Evolutionary conservation across 1,140 invertebrate genomes (phyloP).

Genomic region (Armadillidium nasatum): DNA sequence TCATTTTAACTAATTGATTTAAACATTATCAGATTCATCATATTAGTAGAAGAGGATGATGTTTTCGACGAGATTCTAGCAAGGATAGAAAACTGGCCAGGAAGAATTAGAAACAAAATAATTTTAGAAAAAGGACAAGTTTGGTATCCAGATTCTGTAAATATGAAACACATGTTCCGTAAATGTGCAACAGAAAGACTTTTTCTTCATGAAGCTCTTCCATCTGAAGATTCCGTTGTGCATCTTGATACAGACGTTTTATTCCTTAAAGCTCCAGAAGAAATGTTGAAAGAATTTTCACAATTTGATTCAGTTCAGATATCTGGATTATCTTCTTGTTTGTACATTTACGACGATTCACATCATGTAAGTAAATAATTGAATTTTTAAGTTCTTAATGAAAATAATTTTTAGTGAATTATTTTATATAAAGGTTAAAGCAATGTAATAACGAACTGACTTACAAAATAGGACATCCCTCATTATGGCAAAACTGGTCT

Average conservation of each 20-base stretch:
- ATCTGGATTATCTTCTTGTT: slow-evolving; percentile 37
- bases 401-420: no score
- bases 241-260: slow-evolving; percentile 40
- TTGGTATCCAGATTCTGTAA: slow-evolving; percentile 33
- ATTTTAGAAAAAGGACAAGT: slow-evolving; percentile 28
- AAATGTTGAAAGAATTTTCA: slow-evolving; percentile 32
- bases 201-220: slow-evolving; percentile 39
- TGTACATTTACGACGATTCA: no score
- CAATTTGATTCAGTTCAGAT: slow-evolving; percentile 30
- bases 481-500: slow-evolving; percentile 36
- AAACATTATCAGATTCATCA: no score
- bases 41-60: no score
- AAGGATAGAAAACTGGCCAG: slow-evolving; percentile 6
- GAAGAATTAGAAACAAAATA: slow-evolving; percentile 14
- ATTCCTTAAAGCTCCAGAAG: slow-evolving; percentile 38
- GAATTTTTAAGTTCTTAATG: no score
- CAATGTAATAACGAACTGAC: no score
- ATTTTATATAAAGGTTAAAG: no score
- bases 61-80: no score
- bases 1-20: no score
- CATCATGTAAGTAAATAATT: not conserved
- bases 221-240: slow-evolving; percentile 35
- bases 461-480: slow-evolving; percentile 3
- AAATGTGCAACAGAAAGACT: slow-evolving; percentile 40
- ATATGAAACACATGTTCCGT: slow-evolving; percentile 37